Evolutionary conservation across 1,140 invertebrate genomes (phyloP), one percentile per base, ranked within the genome.

Genomic region (Aphelenchoides fujianensis): DNA sequence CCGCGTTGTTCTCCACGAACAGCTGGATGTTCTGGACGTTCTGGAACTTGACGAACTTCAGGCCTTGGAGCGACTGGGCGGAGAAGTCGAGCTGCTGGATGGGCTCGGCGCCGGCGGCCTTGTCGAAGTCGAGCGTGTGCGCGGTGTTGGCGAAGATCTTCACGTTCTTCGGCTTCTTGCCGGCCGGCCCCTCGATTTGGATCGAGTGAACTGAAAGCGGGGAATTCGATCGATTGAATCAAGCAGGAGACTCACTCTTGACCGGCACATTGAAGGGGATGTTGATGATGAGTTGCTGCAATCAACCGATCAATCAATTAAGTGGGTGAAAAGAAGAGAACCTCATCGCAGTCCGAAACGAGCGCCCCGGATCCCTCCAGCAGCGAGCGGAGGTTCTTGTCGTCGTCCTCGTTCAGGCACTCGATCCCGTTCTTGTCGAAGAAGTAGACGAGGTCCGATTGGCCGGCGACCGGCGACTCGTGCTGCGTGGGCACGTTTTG

Each of bases 31-130:
- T 97, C 77, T 92, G 90, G 37, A 99, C 95, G 87, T 93, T 96
- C 87, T 99, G 96, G 86, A 97, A 98, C 86, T 98, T 99, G 0
- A 99, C 96, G 86, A 91, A 99, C 79, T 91, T 91, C 37, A 98
- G 86, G 61, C 89, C 91, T 62, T 83, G 77, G 2, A 97, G 84
- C 80, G 97, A 93, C 81, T 91, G 68, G 2, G 55, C 64, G 28
- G 89, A 57, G 90, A 89, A 97, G 92, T 90, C 89, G 70, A 98
- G 84, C 78, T 92, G 90, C 87, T 99, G 96, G 48, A 94, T 88
- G 70, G 93, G 89, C 72, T 89, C 90, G 87, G 92, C 92, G 16
- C 89, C 90, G 80, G 90, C 89, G 9, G 95, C 95, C 83, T 91
- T 89, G 85, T 98, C 95, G 88, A 99, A 99, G 85, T 97, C 95